A percentile compares a stretch with the other conserved stretches of the same genome.
These are phyloP conservation scores for Drosophila affinis DNA, from an alignment of 2,888 invertebrate genomes.

Conservation along the genomic window DNA sequence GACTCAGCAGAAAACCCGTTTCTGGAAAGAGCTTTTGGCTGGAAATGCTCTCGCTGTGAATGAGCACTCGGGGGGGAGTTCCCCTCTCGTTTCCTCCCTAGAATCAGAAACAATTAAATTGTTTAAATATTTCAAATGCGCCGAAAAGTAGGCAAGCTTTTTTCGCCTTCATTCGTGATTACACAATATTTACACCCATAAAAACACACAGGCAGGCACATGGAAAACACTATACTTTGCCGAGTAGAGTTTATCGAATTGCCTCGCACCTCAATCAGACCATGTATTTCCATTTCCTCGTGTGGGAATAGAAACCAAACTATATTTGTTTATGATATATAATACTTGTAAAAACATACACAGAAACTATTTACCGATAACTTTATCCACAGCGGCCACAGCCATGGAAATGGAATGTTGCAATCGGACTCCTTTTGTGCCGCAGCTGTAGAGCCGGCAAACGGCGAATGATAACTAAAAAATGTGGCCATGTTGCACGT, in stretches of 20 bases:
- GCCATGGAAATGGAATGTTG: not conserved
- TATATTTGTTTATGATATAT: not conserved
- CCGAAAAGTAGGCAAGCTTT: constrained; percentile 35
- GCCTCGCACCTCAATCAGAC: not conserved
- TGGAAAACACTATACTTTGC: not conserved
- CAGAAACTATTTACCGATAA: constrained; percentile 33
- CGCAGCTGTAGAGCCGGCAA: constrained; percentile 53
- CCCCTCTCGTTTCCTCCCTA: not conserved
- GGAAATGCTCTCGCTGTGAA: constrained; percentile 63
- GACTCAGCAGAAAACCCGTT: constrained; percentile 61
- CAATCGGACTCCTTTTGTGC: not conserved
- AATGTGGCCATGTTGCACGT: constrained; percentile 22
- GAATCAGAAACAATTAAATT: constrained; percentile 15
- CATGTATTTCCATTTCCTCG: not conserved
- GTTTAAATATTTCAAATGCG: constrained; percentile 11
- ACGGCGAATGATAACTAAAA: constrained; percentile 55
- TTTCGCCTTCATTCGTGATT: constrained; percentile 23
- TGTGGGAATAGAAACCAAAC: not conserved
- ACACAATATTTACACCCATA: constrained; percentile 41
- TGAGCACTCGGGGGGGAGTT: too few species aligned
- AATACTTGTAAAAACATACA: not conserved
- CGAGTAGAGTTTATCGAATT: not conserved
- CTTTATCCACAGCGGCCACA: not conserved
- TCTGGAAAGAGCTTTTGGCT: constrained; percentile 47
- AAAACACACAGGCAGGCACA: constrained; percentile 6